Evolutionary conservation across 2,113 vertebrate species (phyloP).

Genomic region (Dipodomys stephensi): DNA sequence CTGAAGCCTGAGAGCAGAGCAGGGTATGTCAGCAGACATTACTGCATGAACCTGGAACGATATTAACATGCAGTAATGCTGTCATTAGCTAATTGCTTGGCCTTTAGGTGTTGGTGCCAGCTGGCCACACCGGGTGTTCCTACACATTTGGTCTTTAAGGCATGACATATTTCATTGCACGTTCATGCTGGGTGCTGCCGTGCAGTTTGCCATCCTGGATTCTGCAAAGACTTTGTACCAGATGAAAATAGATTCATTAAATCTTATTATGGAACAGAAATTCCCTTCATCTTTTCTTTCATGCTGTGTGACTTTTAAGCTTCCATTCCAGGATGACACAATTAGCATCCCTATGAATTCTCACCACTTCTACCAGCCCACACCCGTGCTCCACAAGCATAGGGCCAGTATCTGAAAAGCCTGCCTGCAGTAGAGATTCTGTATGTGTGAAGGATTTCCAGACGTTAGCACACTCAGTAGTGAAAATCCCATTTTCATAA

Average conservation of each 20-base stretch:
- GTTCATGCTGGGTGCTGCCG: neutral
- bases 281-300: neutral
- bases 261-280: constrained; percentile 29
- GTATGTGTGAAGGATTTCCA: neutral
- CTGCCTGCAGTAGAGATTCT: neutral
- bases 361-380: neutral
- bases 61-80: neutral
- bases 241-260: neutral
- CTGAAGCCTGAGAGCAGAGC: neutral
- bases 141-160: neutral
- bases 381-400: neutral
- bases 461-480: neutral
- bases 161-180: constrained; percentile 16
- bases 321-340: neutral
- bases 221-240: neutral
- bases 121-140: neutral
- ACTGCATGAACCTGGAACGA: neutral
- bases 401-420: neutral
- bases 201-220: neutral
- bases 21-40: neutral
- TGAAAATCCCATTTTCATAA: neutral
- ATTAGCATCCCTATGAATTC: neutral
- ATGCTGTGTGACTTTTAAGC: neutral
- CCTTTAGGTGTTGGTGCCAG: neutral
- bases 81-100: neutral